phyloP scores from a whole-genome alignment of 2,113 vertebrate genomes.

The Nematolebias whitei region DNA sequence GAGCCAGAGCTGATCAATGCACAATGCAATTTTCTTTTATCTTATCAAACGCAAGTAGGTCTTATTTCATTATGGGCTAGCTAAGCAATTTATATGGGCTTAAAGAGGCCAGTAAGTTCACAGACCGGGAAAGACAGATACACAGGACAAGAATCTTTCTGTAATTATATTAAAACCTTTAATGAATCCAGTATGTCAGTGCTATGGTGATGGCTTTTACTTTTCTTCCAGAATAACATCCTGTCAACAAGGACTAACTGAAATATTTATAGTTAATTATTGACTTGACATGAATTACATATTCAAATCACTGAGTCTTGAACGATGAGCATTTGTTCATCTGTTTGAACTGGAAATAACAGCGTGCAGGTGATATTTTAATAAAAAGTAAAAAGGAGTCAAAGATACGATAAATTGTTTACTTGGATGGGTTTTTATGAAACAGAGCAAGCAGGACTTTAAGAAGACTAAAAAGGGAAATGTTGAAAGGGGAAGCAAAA shows the following conservation, averaged over 20 bases:
- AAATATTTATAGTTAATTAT: neutral
- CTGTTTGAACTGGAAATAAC: too few relatives aligned
- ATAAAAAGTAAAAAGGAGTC: too few relatives aligned
- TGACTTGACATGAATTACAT: neutral
- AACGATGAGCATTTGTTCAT: too few relatives aligned
- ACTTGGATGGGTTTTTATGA: too few relatives aligned
- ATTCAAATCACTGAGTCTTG: neutral
- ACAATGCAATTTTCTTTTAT: constrained; percentile 39
- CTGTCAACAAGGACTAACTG: neutral
- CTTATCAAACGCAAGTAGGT: constrained; percentile 52
- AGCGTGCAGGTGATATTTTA: too few relatives aligned
- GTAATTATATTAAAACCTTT: neutral
- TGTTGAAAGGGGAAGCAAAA: too few relatives aligned
- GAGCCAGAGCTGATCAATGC: constrained; percentile 33
- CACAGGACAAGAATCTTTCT: neutral
- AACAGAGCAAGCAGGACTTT: too few relatives aligned
- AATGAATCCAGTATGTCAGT: neutral
- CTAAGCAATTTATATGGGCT: constrained; percentile 13
- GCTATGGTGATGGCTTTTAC: neutral
- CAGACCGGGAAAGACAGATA: constrained; percentile 28
- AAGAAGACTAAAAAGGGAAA: too few relatives aligned
- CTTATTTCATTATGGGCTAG: constrained; percentile 51
- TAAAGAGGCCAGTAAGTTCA: constrained; percentile 24
- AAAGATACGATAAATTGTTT: too few relatives aligned
- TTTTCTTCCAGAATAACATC: neutral